Base-by-base conservation (phyloP, 23 tunicate species). In the Ascidia mentula region DNA sequence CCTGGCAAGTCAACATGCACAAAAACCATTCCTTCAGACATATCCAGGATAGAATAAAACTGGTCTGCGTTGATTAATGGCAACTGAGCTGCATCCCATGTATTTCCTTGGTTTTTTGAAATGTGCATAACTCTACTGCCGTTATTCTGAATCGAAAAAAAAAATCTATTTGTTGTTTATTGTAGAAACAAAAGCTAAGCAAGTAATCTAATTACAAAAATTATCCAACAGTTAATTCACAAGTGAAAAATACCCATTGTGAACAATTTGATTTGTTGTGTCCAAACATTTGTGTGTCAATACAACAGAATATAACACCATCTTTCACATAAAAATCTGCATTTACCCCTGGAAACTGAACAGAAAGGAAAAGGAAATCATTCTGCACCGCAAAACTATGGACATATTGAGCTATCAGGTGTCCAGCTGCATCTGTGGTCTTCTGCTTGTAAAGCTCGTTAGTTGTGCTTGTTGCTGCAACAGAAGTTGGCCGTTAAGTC, bases 341-440 rank as follows among this genome's bases (percentile, higher is more conserved):
- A 85, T 94, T 86, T 74, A 89, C 95, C 74, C 82, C 80, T 33
- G 46, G 69, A 72, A 82, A 95, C 78, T 90, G 85, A 37, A 89
- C 82, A 18, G 99, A 95, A 24, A 86, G 53, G 74, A 89, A 89
- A 0, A 95, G 71, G 70, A 84, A 95, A 76, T 87, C 70, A 31
- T 93, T 90, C 73, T 95, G 92, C 60, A 87, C 89, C 36, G 85
- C 91, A 89, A 95, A 95, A 40, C 99, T 95, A 69, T 86, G 92
- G 20, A 95, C 90, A 74, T 89, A 84, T 86, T 89, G 96, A 28
- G 99, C 95, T 7, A 95, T 28, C 28, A 85, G 45, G 8, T 78
- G 74, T 32, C 60, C 32, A 18, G 70, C 20, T 9, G 69, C 40
- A 38, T 30, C n/a, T 0, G 85, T 40, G 20, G 80, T 42, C 40